phyloP scores from a whole-genome alignment of 2,888 invertebrate species.

The Andrena chrysosceles region DNA sequence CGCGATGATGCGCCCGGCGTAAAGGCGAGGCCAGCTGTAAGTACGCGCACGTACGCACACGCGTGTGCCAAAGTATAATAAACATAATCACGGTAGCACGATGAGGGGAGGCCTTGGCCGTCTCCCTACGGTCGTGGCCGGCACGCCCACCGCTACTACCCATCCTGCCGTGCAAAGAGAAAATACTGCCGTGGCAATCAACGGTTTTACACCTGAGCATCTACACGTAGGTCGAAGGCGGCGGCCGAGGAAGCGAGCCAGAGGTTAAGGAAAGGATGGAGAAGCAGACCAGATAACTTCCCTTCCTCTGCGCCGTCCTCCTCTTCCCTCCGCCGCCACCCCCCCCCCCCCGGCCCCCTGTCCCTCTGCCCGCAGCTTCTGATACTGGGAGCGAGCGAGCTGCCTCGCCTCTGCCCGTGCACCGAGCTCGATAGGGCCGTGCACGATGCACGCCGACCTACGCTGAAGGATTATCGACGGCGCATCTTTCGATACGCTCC shows the following conservation, averaged over 20 bases:
- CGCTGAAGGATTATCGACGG: slow-evolving; percentile 75
- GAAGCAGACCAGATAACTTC: slow-evolving; percentile 56
- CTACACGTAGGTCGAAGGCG: slow-evolving; percentile 73
- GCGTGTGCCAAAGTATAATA: slow-evolving; percentile 78
- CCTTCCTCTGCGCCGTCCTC: slow-evolving; percentile 46
- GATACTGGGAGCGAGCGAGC: slow-evolving; percentile 39
- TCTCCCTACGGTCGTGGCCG: slow-evolving; percentile 82
- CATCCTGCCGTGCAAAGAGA: slow-evolving; percentile 77
- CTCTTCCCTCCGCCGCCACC: not conserved
- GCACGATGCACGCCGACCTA: slow-evolving; percentile 72
- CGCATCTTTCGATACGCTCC: slow-evolving; percentile 76
- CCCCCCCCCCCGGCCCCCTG: slow-evolving; percentile 25
- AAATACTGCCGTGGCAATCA: slow-evolving; percentile 82
- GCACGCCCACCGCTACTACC: slow-evolving; percentile 83
- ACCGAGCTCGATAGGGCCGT: slow-evolving; percentile 65
- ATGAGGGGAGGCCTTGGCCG: slow-evolving; percentile 82
- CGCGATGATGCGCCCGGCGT: slow-evolving; percentile 39
- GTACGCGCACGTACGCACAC: slow-evolving; percentile 71
- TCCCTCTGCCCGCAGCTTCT: slow-evolving; percentile 39
- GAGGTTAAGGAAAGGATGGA: slow-evolving; percentile 64
- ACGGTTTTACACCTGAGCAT: slow-evolving; percentile 83
- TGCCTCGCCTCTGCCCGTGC: slow-evolving; percentile 46
- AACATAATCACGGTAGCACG: slow-evolving; percentile 82
- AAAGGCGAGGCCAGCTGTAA: slow-evolving; percentile 60
- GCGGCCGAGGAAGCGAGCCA: slow-evolving; percentile 58